Base-by-base conservation (phyloP, 2,113 vertebrate species). In the Hippolais icterina region DNA sequence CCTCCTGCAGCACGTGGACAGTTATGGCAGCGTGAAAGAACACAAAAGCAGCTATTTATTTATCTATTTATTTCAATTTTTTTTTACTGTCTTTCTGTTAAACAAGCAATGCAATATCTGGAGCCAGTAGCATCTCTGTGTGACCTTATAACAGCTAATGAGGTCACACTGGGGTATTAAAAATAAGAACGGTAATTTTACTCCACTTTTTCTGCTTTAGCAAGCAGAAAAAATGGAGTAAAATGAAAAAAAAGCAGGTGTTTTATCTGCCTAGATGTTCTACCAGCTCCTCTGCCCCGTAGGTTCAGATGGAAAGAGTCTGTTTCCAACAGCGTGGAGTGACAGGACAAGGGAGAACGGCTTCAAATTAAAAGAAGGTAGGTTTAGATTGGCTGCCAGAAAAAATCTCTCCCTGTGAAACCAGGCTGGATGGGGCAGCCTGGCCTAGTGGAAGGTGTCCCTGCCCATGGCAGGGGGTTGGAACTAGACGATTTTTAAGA, bases 1-100 rank as follows among this genome's bases (percentile, higher is more conserved):
- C 85, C 27, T 98, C 97, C 98, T 98, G 95, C 64, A 69, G 90
- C 75, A 89, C 3, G 46, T 28, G 56, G 79, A 83, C 42, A 27
- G 10, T 79, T 42, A 50, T 4, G 46, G 77, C 20, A 77, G 33
- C 24, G n/a, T 3, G 25, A 87, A 74, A 78, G 33, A 82, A 64
- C 6, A 39, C 13, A 74, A 59, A 14, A 46, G 0, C 35, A 74
- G 8, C 12, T 86, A 59, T 78, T 59, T 2, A 0, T 0, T 46
- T 59, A 4, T 27, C 16, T 31, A 6, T 72, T 59, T 27, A 28
- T 28, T 39, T 39, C 22, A 39, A 25, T 18, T 28, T 22, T 15
- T 3, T 54, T 1, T 18, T 1, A 24, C 8, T 33, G 7, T 25
- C 7, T 60, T 84, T 52, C 37, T 61, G 1, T 29, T 65, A 75